A percentile compares a stretch with the other conserved stretches of the same genome.
Evolutionary conservation across 2,113 vertebrate species (phyloP).

Genomic region (Takifugu bimaculatus): DNA sequence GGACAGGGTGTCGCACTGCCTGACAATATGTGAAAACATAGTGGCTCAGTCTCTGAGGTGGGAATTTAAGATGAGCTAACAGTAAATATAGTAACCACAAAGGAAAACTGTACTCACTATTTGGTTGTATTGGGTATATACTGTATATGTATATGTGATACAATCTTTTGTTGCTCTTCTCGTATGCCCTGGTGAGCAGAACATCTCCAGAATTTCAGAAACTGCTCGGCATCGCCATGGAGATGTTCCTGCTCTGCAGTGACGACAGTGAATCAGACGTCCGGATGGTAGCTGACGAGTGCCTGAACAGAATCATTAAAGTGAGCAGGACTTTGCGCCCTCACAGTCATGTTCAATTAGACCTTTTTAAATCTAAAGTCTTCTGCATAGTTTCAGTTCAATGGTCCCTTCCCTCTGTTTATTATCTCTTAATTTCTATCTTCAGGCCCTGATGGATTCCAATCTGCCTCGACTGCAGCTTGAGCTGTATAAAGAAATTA

Average conservation of each 20-base stretch:
- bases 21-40: constrained; percentile 98
- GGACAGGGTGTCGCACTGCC: constrained; percentile 92
- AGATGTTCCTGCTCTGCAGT: constrained; percentile 94
- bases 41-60: constrained; percentile 96
- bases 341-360: not conserved
- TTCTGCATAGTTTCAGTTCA: too few species aligned
- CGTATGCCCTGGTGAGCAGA: constrained; percentile 68
- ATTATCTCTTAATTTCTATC: not conserved
- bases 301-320: constrained; percentile 99
- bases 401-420: too few species aligned
- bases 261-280: constrained; percentile 95
- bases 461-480: constrained; percentile 92
- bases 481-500: constrained; percentile 98
- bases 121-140: not conserved
- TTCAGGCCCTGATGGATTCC: constrained; percentile 96
- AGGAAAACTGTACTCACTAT: too few species aligned
- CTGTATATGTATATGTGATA: constrained; percentile 3
- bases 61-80: constrained; percentile 8
- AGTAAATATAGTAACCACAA: not conserved
- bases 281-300: constrained; percentile 98
- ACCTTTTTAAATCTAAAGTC: not conserved
- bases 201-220: constrained; percentile 98
- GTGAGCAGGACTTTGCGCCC: constrained; percentile 64
- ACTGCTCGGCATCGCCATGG: constrained; percentile 94
- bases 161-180: constrained; percentile 18